These are phyloP conservation scores for Euspilapteryx auroguttella DNA, from an alignment of 2,888 invertebrate species.

Conservation along the genomic window DNA sequence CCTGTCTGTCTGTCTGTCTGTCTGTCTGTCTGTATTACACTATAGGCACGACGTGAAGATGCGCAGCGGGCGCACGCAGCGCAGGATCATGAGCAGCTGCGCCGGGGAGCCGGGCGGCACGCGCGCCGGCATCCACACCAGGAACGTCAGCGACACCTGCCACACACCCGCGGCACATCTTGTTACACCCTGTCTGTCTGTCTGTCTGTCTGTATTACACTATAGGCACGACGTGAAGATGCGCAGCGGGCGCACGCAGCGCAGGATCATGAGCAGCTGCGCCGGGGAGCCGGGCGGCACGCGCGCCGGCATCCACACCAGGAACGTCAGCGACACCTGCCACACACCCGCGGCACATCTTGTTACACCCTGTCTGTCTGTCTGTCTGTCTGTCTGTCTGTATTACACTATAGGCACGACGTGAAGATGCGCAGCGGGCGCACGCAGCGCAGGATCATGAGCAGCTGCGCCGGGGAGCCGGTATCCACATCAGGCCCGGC, in stretches of 20 bases:
- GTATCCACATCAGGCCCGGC: slow-evolving; percentile 97
- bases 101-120: slow-evolving; percentile 94
- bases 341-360: slow-evolving; percentile 8
- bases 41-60: slow-evolving; percentile 99
- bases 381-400: too few relatives aligned
- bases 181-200: too few relatives aligned
- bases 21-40: too few relatives aligned
- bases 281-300: slow-evolving; percentile 70
- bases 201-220: too few relatives aligned
- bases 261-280: slow-evolving; percentile 14
- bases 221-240: slow-evolving; percentile 99
- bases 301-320: slow-evolving; percentile 84
- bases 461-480: slow-evolving; percentile 90
- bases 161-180: neutral
- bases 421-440: slow-evolving; percentile 96
- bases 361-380: too few relatives aligned
- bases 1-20: too few relatives aligned
- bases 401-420: too few relatives aligned
- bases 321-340: slow-evolving; percentile 81
- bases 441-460: slow-evolving; percentile 96
- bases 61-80: slow-evolving; percentile 92
- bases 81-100: slow-evolving; percentile 93
- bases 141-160: slow-evolving; percentile 94
- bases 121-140: slow-evolving; percentile 93
- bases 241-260: slow-evolving; percentile 89